Evolutionary conservation across 2,888 invertebrate species (phyloP).

Genomic region (Drosophila leonis): DNA sequence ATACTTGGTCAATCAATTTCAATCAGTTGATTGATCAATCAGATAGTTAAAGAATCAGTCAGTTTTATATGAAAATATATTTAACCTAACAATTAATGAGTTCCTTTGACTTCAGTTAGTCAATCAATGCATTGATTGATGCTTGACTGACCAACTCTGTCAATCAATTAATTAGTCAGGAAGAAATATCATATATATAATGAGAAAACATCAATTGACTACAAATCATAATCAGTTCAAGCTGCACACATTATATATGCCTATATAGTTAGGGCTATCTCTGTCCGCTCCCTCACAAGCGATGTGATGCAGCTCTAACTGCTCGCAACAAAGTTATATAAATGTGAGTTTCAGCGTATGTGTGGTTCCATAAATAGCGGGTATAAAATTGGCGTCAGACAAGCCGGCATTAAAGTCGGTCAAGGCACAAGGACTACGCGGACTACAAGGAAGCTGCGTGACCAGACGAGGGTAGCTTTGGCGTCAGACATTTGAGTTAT

Average conservation of each 20-base stretch:
- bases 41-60: neutral
- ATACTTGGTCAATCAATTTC: neutral
- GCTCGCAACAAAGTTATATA: conserved; percentile 24
- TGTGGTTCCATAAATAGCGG: conserved; percentile 43
- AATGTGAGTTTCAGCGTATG: conserved; percentile 1
- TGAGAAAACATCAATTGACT: neutral
- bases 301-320: conserved; percentile 16
- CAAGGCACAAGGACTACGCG: conserved; percentile 58
- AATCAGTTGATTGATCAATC: neutral
- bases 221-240: neutral
- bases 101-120: too few species aligned
- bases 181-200: neutral
- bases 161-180: neutral
- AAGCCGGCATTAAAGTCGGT: conserved; percentile 78
- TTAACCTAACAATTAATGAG: neutral
- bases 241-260: neutral
- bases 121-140: neutral
- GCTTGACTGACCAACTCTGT: neutral
- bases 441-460: conserved; percentile 63
- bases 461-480: conserved; percentile 75
- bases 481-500: conserved; percentile 80
- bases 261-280: neutral
- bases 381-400: conserved; percentile 83
- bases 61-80: neutral
- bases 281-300: conserved; percentile 5